Base-by-base conservation (phyloP, 2,888 invertebrate species). In the Mycogona germanica region DNA sequence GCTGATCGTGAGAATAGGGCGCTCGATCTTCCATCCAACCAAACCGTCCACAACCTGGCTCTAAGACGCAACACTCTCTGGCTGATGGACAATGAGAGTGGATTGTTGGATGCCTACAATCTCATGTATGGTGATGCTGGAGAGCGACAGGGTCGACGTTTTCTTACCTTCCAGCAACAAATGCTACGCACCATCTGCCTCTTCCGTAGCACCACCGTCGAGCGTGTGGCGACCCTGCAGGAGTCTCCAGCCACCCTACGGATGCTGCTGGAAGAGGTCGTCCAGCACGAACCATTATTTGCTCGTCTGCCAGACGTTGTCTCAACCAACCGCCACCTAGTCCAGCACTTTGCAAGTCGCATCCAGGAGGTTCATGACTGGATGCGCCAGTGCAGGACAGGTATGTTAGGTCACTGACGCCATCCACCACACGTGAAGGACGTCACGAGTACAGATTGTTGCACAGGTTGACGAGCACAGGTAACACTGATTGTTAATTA, bases 21-120 rank as follows among this genome's bases (percentile, higher is more conserved):
- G 1, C 62, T 62, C 42, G 65, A 69, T 17, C 59, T 70, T 40
- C 61, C 60, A 9, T 68, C 69, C 50, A n/a, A n/a, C n/a, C n/a
- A n/a, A n/a, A 63, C 65, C 19, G 66, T 70, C 21, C 65, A 70
- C 23, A 71, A 71, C 57, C 64, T 71, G 44, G 65, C 65, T 2
- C 62, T 64, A 51, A 66, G 65, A 4, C 59, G 62, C 19, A 53
- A 58, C 30, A 63, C 62, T 1, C 60, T 71, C 14, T 70, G 70
- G 70, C 61, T 70, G 4, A 67, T 71, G 12, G 71, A 71, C 63
- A 71, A 71, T 55, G 71, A 71, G 55, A 68, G 69, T 50, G 71
- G 70, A 2, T 60, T 71, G 2, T 52, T 70, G 21, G 70, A 70
- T 58, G 67, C 66, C 6, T 71, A 70, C 54, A 65, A 66, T 14